Conservation (phyloP, 2,797 vertebrate species). For the Petrocephalus sullivani region DNA sequence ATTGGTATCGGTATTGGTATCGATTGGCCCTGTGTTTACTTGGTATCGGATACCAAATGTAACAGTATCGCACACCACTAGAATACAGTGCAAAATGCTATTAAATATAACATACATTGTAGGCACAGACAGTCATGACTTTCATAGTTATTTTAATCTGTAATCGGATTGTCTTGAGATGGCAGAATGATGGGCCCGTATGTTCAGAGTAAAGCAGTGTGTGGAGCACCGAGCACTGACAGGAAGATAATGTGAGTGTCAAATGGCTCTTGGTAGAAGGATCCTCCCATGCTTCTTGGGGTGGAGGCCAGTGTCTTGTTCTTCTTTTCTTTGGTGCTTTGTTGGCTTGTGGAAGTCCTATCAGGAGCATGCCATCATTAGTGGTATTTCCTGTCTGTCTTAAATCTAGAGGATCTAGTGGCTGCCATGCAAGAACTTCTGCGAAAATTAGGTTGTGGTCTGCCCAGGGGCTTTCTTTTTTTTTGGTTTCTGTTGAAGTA, state of each 20-base stretch:
- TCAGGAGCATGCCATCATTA: conserved; percentile 21
- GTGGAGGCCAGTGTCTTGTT: background rate
- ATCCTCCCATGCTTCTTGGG: background rate
- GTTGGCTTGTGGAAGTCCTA: conserved; percentile 29
- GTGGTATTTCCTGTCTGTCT: conserved; percentile 37
- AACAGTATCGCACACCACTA: too few species aligned
- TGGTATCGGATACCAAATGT: too few species aligned
- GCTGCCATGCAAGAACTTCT: conserved; percentile 12
- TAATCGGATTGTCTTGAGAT: background rate
- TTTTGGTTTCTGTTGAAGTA: background rate
- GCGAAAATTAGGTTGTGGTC: background rate
- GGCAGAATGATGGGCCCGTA: background rate
- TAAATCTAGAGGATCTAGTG: conserved; percentile 19
- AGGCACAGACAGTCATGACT: background rate
- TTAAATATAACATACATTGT: background rate
- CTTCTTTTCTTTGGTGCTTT: conserved; percentile 34
- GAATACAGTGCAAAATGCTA: background rate
- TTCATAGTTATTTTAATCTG: background rate
- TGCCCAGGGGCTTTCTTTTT: background rate
- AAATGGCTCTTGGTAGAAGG: conserved; percentile 29
- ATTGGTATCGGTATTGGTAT: too few species aligned
- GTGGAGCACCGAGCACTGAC: background rate
- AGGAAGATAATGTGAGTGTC: conserved; percentile 24
- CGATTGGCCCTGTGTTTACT: too few species aligned
- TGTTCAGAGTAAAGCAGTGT: background rate